Evolutionary conservation across 2,888 invertebrate genomes (phyloP), one percentile per base, ranked within the genome.

Genomic region (Tubulanus polymorphus): DNA sequence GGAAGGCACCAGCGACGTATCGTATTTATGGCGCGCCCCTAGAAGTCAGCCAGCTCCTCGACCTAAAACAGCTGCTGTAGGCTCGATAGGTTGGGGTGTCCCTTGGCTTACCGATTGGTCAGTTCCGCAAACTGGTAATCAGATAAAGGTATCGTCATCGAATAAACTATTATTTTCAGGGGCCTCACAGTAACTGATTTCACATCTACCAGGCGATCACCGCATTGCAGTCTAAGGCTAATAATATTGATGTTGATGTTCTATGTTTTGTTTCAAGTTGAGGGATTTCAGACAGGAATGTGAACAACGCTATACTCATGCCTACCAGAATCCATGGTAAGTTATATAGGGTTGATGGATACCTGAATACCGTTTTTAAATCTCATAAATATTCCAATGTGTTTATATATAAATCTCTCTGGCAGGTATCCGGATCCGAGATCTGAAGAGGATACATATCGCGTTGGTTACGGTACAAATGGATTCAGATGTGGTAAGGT

Each of bases 61-160:
- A 5, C 68, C 74, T 15, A 67, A 65, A 46, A 59, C 66, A 2
- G 55, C 53, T 15, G 53, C 50, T 3, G 66, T 71, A 0, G 75
- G 75, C 12, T 72, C 69, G 53, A 65, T 74, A 12, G 75, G 75
- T 26, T 75, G 75, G 75, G 64, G 66, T 1, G 57, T 69, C 6
- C 63, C 66, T 3, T 15, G 53, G 10, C 46, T 63, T 6, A 56
- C 63, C 10, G 71, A 69, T 60, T 63, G 64, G 64, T 53, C 50
- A 25, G 54, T 63, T 8, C 54, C 68, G 1, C 54, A 53, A 12
- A 61, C 69, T 5, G 70, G 70, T n/a, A 63, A 66, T 54, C 70
- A 71, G 55, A 66, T 72, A 3, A 61, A 68, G 64, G 72, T 72
- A 54, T 35, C 61, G 55, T 10, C 49, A 32, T 28, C 8, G 1